Conservation (phyloP, 2,888 invertebrate genomes). For the Latrodectus elegans region DNA sequence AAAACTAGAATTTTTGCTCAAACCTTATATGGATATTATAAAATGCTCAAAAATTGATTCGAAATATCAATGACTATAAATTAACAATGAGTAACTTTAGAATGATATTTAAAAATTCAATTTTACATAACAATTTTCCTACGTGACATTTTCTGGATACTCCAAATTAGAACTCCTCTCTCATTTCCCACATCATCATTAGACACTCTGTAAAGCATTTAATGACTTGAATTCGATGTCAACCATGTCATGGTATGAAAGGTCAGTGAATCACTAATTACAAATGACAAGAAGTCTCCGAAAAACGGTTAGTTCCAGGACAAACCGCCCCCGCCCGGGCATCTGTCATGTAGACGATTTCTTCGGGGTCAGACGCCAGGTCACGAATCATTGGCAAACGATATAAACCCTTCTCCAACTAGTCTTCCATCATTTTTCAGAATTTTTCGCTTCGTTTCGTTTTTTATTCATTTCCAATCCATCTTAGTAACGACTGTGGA, state of each 20-base stretch:
- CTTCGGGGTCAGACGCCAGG: background rate
- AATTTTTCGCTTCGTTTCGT: too few species aligned
- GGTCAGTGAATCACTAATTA: background rate
- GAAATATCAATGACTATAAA: too few species aligned
- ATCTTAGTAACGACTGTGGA: too few species aligned
- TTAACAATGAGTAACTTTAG: too few species aligned
- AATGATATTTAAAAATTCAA: too few species aligned
- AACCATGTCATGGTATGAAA: background rate
- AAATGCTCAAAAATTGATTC: too few species aligned
- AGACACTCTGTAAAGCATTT: background rate
- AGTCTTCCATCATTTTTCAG: background rate
- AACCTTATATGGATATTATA: too few species aligned
- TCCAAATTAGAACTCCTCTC: background rate
- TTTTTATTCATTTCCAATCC: too few species aligned
- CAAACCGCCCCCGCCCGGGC: background rate
- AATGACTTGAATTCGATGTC: background rate
- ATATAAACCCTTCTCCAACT: background rate
- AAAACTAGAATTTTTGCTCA: too few species aligned
- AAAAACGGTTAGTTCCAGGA: background rate
- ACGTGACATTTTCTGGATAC: background rate
- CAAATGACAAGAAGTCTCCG: background rate
- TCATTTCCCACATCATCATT: background rate
- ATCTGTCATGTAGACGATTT: background rate
- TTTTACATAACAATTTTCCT: too few species aligned
- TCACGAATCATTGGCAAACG: background rate